These are phyloP conservation scores for Bombus balteatus DNA, from an alignment of 1,140 invertebrate species.

Conservation along the genomic window DNA sequence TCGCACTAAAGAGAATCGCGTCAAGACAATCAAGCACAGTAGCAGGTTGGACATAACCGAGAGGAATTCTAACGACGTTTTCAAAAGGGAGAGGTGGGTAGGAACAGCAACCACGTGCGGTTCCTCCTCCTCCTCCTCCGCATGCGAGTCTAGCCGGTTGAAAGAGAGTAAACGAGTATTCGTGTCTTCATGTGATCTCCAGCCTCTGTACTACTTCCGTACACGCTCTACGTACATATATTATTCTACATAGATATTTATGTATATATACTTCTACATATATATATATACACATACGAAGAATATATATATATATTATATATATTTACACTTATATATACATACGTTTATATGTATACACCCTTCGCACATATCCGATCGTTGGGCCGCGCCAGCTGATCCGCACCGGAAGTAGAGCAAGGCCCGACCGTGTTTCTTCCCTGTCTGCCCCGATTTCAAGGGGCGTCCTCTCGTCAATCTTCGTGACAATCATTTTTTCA, in stretches of 20 bases:
- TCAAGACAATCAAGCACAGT: slow-evolving; percentile 79
- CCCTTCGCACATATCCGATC: slow-evolving; percentile 63
- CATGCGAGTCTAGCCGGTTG: slow-evolving; percentile 6
- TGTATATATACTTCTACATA: slow-evolving; percentile 50
- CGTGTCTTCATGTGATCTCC: slow-evolving; percentile 70
- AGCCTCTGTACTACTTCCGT: slow-evolving; percentile 57
- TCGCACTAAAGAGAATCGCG: slow-evolving; percentile 75
- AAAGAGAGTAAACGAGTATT: slow-evolving; percentile 25
- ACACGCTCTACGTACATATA: slow-evolving; percentile 50
- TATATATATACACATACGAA: slow-evolving; percentile 51
- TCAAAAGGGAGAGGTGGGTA: slow-evolving; percentile 23
- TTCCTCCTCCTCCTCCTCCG: no score
- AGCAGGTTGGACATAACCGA: slow-evolving; percentile 58
- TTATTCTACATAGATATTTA: slow-evolving; percentile 46
- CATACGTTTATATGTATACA: slow-evolving; percentile 69
- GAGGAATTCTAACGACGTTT: background rate
- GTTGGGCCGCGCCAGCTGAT: slow-evolving; percentile 32
- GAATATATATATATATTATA: slow-evolving; percentile 41
- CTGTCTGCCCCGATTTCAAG: slow-evolving; percentile 26
- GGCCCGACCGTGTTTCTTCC: slow-evolving; percentile 33
- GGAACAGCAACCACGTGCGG: background rate
- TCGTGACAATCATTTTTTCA: slow-evolving; percentile 78
- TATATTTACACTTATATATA: slow-evolving; percentile 63
- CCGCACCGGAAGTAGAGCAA: slow-evolving; percentile 1
- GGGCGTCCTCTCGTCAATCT: slow-evolving; percentile 64